These are phyloP conservation scores for Pteropus rufus DNA, from an alignment of 2,797 vertebrate genomes.

Conservation along the genomic window DNA sequence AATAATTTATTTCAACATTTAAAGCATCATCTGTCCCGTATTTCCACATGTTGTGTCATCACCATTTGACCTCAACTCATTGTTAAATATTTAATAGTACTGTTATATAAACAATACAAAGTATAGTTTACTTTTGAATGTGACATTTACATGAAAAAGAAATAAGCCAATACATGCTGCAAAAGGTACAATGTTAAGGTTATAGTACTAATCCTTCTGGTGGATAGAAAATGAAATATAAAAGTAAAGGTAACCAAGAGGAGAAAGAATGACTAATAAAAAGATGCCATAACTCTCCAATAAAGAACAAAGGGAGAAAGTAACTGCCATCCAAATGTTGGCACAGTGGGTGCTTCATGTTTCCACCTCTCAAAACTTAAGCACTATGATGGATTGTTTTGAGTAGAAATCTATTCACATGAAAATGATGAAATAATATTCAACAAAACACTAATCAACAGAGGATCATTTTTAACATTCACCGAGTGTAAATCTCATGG, in stretches of 20 bases:
- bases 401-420: not conserved
- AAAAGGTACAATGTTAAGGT: constrained; percentile 36
- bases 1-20: constrained; percentile 74
- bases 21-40: constrained; percentile 60
- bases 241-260: not conserved
- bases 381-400: not conserved
- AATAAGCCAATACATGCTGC: constrained; percentile 26
- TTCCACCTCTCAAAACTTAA: not conserved
- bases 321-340: not conserved
- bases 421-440: constrained; percentile 28
- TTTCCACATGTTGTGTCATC: constrained; percentile 66
- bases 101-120: constrained; percentile 69
- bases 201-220: not conserved
- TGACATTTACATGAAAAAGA: constrained; percentile 64
- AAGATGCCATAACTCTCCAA: not conserved
- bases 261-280: not conserved
- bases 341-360: not conserved
- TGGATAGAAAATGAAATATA: not conserved
- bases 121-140: constrained; percentile 72
- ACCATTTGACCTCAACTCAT: constrained; percentile 65
- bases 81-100: constrained; percentile 73
- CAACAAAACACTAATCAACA: not conserved
- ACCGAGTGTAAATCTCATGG: not conserved
- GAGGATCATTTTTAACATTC: not conserved
- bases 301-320: not conserved